Evolutionary conservation across 2,888 invertebrate genomes (phyloP), one percentile per base, ranked within the genome.

Genomic region (Ophion costatus): DNA sequence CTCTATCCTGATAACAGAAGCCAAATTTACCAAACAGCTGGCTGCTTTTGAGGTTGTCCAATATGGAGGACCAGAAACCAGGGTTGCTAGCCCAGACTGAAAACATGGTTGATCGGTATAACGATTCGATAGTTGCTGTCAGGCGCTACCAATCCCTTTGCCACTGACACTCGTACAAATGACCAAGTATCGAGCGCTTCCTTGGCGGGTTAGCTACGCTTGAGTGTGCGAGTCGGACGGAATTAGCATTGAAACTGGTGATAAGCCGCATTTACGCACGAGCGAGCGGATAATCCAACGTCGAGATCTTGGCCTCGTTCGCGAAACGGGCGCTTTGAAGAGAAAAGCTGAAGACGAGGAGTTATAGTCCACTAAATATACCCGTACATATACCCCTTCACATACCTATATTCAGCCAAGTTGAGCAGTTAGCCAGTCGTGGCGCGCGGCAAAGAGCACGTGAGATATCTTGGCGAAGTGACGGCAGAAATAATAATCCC

Each of bases 201-300:
- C 9, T 66, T 33, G 66, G 59, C 59, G 24, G 57, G 3, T 22
- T 59, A n/a, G 59, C 20, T 14, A 51, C 63, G 24, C 57, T 61
- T 17, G n/a, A 38, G 63, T 57, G 82, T 86, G 88, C 83, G 61
- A 82, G 84, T 84, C 85, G 84, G 70, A 88, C 88, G 89, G 91
- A 88, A 91, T 92, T 91, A 91, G 90, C 89, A 89, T 89, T 87
- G 83, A 88, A 90, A 90, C 89, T 91, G 88, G 86, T 87, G 92
- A 92, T 92, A 92, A 92, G 92, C 91, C 88, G 91, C 89, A n/a
- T 63, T 90, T 90, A 88, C 89, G 83, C 81, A 85, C 70, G 82
- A 85, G 87, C 84, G 86, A 89, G 88, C 82, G 79, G 89, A 91
- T 92, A 91, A 92, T 91, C 91, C 89, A 89, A 88, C 90, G 90